Percentiles rank a stretch among this genome's conserved stretches.
These are phyloP conservation scores for Cephalotes varians DNA, from an alignment of 2,888 invertebrate species.

Conservation along the genomic window DNA sequence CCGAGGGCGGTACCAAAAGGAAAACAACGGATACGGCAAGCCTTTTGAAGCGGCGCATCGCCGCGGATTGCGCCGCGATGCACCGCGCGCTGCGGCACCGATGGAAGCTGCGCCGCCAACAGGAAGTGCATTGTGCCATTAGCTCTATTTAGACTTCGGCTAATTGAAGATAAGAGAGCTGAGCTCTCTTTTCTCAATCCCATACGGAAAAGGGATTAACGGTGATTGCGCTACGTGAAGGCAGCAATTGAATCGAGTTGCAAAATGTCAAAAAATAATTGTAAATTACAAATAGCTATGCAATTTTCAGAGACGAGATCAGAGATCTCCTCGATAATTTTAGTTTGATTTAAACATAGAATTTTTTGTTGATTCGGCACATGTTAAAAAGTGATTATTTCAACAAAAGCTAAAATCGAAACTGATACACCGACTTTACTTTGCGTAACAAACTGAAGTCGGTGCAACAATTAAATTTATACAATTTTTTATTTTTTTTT, in stretches of 20 bases:
- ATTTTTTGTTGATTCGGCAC: not conserved
- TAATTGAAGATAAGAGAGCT: conserved; percentile 78
- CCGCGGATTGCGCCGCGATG: conserved; percentile 43
- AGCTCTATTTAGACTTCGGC: conserved; percentile 76
- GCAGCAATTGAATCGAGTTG: not conserved
- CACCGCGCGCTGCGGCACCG: conserved; percentile 1
- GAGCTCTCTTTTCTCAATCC: conserved; percentile 40
- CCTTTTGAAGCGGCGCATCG: conserved; percentile 58
- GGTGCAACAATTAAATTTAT: not conserved
- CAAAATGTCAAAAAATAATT: not conserved
- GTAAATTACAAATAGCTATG: not conserved
- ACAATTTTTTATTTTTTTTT: not conserved
- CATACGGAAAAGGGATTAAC: not conserved
- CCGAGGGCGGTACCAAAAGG: conserved; percentile 60
- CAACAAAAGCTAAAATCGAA: not conserved
- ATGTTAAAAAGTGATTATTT: not conserved
- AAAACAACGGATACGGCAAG: conserved; percentile 39
- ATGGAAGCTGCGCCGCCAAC: conserved; percentile 56
- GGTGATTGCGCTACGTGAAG: not conserved
- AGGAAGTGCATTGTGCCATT: conserved; percentile 78
- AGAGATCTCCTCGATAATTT: not conserved
- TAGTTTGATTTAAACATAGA: not conserved
- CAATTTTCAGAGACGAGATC: not conserved
- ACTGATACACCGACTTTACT: not conserved
- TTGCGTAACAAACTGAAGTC: not conserved